Evolutionary conservation across 2,113 vertebrate species (phyloP), one percentile per base, ranked within the genome.

Genomic region (Mus musculus): DNA sequence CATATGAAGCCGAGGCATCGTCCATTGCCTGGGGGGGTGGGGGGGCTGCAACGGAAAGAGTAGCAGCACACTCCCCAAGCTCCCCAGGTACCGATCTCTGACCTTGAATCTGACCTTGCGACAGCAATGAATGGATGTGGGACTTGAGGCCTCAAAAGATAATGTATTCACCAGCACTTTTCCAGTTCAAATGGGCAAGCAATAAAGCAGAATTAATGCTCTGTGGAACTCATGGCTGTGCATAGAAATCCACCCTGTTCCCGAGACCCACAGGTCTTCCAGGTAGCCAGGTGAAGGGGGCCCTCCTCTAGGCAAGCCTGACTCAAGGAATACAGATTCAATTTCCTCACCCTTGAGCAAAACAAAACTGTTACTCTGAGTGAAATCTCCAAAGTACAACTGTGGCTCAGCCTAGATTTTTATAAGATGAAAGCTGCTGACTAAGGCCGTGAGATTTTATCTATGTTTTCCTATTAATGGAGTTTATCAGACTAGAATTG

Each of bases 381-480:
- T 54, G 52, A 78, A 96, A 81, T 14, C 20, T 87, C 82, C 17
- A 78, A 97, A 98, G 93, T 39, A 54, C 87, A 97, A 88, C 78
- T 95, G 56, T 63, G 89, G 95, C 94, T 97, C 92, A 63, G 75
- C 72, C 93, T 94, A 96, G 84, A 95, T 88, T 75, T 69, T 85
- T 85, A 49, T 67, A 93, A 85, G 89, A 73, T 93, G 96, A 96
- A 96, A 95, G 93, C 96, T 94, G 89, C 92, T 98, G 89, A 88
- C 91, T 93, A 97, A 98, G 93, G 89, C 89, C 91, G 56, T 97
- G 97, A 90, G n/a, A 52, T 46, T 88, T 96, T 96, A 93, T 97
- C 96, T 96, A 96, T 93, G 96, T 96, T 96, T 97, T 88, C 96
- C 97, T 84, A 88, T 97, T 97, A 97, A 96, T 91, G 89, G 91